Evolutionary conservation across 2,888 invertebrate genomes (phyloP).

Genomic region (Isotomurus palustris): DNA sequence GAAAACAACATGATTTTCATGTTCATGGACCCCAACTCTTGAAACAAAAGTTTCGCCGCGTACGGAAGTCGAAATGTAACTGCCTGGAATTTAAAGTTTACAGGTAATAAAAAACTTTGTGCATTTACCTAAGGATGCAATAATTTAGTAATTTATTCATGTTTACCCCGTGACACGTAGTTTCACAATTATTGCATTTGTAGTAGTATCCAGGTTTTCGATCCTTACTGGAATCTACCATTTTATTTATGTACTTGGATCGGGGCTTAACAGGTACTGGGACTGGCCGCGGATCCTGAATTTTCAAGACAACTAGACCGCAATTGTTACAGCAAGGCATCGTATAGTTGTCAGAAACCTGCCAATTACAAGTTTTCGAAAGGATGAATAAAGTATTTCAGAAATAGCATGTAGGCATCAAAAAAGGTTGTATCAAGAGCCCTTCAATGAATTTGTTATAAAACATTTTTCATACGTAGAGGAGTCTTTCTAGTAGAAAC

Average conservation of each 20-base stretch:
- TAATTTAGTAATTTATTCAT: background rate
- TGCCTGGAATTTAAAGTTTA: conserved; percentile 2
- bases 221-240: no score
- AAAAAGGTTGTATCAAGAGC: background rate
- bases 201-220: background rate
- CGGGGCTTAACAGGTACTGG: no score
- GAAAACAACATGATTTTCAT: conserved; percentile 12
- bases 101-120: background rate
- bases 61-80: conserved; percentile 29
- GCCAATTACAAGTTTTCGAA: background rate
- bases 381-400: background rate
- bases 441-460: background rate
- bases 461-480: conserved; percentile 50
- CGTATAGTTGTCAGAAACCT: conserved; percentile 6
- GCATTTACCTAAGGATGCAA: conserved; percentile 5
- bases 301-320: background rate
- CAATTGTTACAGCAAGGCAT: background rate
- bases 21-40: conserved; percentile 38
- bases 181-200: conserved; percentile 17
- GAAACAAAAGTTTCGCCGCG: conserved; percentile 37
- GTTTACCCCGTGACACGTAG: conserved; percentile 12
- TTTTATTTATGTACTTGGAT: no score
- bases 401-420: background rate
- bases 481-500: conserved; percentile 58
- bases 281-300: conserved; percentile 1